Evolutionary conservation across 2,797 vertebrate species (phyloP), one percentile per base, ranked within the genome.

Genomic region (Podargus strigoides): DNA sequence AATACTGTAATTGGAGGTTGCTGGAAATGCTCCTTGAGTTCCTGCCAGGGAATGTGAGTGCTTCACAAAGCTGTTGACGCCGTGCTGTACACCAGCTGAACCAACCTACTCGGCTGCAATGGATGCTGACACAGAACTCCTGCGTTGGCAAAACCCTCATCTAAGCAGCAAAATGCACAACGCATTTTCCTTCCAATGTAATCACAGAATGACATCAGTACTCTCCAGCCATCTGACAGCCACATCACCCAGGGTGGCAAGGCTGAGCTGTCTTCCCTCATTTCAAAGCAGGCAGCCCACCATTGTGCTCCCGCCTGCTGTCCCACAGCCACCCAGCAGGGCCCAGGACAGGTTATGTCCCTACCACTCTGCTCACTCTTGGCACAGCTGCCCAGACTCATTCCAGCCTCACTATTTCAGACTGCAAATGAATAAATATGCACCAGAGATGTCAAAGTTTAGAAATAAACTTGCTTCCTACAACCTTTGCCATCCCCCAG

Each of bases 1-100:
- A 96, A 84, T 93, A 83, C 53, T 87, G 63, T 92, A 89, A 85
- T 60, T 95, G 87, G 81, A 93, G 64, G 66, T 90, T 93, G 85
- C 72, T 89, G 85, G 82, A 92, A 95, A 77, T 68, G 59, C 44
- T 95, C 34, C 55, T 91, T 87, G 90, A 90, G 74, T 41, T 80
- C 55, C 87, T 95, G 82, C 88, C 94, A 95, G 84, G 60, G 74
- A 96, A 87, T 59, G 62, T 4, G 58, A 91, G 10, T 79, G 70
- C 59, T 92, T 92, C 58, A 80, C 60, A 85, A 83, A 94, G 85
- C 92, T 87, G 64, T 83, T 68, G 81, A 94, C 0, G 36, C 58
- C 3, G 0, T 79, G 63, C 36, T 27, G 39, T 78, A 66, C 37
- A 66, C 64, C 78, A 89, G 49, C 41, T 0, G 34, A 90, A 87